Conservation (phyloP, 1,140 invertebrate species). For the Apis cerana region DNA sequence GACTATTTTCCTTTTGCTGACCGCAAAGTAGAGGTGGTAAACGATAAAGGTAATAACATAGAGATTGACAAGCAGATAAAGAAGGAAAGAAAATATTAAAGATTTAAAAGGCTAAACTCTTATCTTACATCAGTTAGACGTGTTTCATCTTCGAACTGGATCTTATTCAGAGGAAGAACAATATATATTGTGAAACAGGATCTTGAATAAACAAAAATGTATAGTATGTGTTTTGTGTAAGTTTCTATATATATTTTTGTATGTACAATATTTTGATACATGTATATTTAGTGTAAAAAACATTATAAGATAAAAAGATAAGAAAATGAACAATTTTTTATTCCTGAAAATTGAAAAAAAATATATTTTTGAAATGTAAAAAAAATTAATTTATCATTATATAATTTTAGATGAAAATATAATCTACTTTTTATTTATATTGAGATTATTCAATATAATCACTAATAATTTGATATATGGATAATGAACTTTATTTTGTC, state of each 20-base stretch:
- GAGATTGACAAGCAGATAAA: neutral
- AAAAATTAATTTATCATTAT: no score
- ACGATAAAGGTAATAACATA: neutral
- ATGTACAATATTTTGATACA: no score
- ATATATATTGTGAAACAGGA: no score
- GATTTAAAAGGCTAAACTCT: constrained; percentile 20
- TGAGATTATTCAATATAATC: neutral
- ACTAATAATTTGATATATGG: no score
- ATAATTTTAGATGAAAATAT: no score
- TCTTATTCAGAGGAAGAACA: no score
- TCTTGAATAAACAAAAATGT: neutral
- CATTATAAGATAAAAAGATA: no score
- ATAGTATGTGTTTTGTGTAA: constrained; percentile 21
- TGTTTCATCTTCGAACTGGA: neutral
- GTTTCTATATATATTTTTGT: neutral
- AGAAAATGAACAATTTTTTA: neutral
- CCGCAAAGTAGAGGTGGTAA: constrained; percentile 4
- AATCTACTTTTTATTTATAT: neutral
- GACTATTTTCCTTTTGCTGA: neutral
- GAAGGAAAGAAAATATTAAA: neutral
- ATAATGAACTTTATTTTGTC: constrained; percentile 9
- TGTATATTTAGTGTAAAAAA: neutral
- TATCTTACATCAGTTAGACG: constrained; percentile 18
- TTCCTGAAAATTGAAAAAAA: neutral
- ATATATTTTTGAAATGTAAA: neutral